These are phyloP conservation scores for Danio jaintianensis DNA, from an alignment of 2,797 vertebrate species.

Conservation along the genomic window DNA sequence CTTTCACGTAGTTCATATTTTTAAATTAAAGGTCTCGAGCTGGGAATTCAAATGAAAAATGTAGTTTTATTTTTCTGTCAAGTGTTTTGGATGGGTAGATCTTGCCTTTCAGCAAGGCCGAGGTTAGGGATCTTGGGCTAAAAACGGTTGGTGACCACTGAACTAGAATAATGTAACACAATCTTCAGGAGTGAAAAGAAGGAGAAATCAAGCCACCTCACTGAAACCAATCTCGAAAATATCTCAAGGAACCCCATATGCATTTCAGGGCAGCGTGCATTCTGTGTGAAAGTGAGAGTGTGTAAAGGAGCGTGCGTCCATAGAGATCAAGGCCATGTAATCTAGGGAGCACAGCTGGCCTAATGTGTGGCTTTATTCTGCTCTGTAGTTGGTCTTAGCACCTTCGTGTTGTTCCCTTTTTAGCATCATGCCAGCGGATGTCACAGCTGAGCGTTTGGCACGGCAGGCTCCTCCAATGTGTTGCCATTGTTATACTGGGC, in stretches of 20 bases:
- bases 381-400: constrained; percentile 47
- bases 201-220: not conserved
- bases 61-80: no score
- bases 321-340: constrained; percentile 31
- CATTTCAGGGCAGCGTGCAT: not conserved
- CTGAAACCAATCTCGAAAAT: not conserved
- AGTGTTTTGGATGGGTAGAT: no score
- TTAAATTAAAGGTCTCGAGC: no score
- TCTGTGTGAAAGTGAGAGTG: not conserved
- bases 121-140: no score
- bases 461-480: not conserved
- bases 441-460: constrained; percentile 1
- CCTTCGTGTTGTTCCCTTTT: constrained; percentile 39
- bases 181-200: not conserved
- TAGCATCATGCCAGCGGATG: constrained; percentile 38
- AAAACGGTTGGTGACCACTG: no score
- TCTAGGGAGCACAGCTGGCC: constrained; percentile 44
- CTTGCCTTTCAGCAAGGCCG: no score
- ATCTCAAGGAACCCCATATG: not conserved
- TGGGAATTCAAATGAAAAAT: no score
- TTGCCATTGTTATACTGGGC: constrained; percentile 9
- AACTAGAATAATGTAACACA: not conserved
- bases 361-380: constrained; percentile 40
- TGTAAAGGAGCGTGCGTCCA: not conserved
- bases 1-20: no score